Conservation (phyloP, 2,797 vertebrate species). For the Xenops minutus region DNA sequence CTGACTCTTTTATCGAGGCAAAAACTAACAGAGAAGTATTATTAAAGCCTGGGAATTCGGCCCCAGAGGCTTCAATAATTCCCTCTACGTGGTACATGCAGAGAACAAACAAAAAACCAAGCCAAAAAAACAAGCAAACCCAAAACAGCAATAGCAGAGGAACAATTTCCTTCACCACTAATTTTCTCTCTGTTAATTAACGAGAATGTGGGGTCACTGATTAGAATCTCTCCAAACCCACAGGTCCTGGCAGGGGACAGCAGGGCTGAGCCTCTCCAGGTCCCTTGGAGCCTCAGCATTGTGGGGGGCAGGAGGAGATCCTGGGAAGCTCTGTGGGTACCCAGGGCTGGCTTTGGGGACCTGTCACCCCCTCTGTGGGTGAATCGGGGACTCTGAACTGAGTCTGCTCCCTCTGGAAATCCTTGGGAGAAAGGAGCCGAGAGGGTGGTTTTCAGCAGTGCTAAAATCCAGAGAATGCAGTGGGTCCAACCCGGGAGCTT, state of each 20-base stretch:
- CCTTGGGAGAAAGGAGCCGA: neutral
- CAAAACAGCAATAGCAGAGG: neutral
- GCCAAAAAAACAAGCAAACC: neutral
- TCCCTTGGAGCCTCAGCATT: neutral
- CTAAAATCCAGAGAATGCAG: accelerated
- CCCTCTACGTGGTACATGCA: neutral
- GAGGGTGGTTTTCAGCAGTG: neutral
- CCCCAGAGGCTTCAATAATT: neutral
- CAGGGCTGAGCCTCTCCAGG: neutral
- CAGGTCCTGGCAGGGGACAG: neutral
- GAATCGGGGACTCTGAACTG: neutral
- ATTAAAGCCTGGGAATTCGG: neutral
- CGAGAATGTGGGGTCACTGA: neutral
- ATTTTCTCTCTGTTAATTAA: slow-evolving; percentile 25
- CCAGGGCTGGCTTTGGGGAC: accelerated
- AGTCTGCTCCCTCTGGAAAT: neutral
- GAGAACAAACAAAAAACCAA: neutral
- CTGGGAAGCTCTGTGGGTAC: accelerated
- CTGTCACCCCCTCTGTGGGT: neutral
- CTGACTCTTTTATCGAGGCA: neutral
- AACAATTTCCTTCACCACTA: slow-evolving; percentile 17
- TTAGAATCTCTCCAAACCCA: neutral
- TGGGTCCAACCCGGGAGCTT: neutral
- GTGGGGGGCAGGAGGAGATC: neutral
- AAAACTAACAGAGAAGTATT: neutral